A percentile compares a stretch with the other conserved stretches of the same genome.
phyloP scores from a whole-genome alignment of 1,140 invertebrate genomes.

The Drosophila prosaltans region DNA sequence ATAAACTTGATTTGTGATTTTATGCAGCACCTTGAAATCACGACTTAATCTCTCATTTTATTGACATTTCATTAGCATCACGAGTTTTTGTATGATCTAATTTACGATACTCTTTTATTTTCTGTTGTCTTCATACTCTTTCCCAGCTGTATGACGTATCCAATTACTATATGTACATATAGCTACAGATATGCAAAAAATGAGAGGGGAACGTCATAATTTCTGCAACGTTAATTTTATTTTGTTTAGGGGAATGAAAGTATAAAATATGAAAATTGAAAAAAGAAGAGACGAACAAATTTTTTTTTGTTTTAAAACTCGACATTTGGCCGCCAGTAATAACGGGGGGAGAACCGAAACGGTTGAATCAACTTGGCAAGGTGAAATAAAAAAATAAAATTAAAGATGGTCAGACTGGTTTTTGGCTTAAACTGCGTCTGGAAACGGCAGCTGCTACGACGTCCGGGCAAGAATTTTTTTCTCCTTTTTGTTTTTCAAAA shows the following conservation, averaged over 20 bases:
- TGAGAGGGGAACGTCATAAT: slow-evolving; percentile 38
- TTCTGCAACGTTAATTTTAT: slow-evolving; percentile 73
- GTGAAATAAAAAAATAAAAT: slow-evolving; percentile 8
- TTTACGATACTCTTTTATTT: slow-evolving; percentile 21
- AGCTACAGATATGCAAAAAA: background rate
- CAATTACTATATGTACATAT: slow-evolving; percentile 27
- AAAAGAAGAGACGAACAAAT: slow-evolving; percentile 13
- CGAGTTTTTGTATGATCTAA: slow-evolving; percentile 40
- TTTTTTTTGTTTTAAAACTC: slow-evolving; percentile 54
- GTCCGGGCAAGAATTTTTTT: slow-evolving; percentile 7
- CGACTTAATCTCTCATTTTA: slow-evolving; percentile 71
- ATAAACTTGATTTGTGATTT: slow-evolving; percentile 7
- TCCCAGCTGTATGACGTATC: slow-evolving; percentile 18
- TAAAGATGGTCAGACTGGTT: slow-evolving; percentile 76
- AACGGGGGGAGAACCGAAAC: slow-evolving; percentile 51
- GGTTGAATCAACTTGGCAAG: slow-evolving; percentile 24
- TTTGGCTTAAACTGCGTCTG: slow-evolving; percentile 63
- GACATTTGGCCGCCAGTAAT: slow-evolving; percentile 66
- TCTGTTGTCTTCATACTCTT: background rate
- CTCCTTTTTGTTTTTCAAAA: slow-evolving; percentile 28
- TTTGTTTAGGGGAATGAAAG: slow-evolving; percentile 50
- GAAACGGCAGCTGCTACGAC: slow-evolving; percentile 43
- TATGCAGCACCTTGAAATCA: slow-evolving; percentile 55
- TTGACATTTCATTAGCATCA: slow-evolving; percentile 74
- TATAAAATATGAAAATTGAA: slow-evolving; percentile 48